These are phyloP conservation scores for Agrotis clavis DNA, from an alignment of 2,888 invertebrate genomes.

Conservation along the genomic window DNA sequence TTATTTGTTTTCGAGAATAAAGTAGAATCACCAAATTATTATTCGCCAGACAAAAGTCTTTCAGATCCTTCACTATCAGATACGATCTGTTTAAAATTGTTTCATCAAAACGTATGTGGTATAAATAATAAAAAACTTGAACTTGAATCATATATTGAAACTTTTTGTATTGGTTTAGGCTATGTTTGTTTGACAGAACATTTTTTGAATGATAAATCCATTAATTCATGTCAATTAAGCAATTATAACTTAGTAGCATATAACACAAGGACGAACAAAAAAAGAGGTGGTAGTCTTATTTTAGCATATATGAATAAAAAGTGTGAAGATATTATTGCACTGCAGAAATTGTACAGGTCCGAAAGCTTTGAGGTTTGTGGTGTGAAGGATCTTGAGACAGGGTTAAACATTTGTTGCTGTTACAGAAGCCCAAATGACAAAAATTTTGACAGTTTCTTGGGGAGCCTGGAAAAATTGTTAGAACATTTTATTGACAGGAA, in stretches of 20 bases:
- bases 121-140: neutral
- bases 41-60: neutral
- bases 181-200: slow-evolving; percentile 1
- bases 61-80: neutral
- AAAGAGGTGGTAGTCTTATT: neutral
- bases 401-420: neutral
- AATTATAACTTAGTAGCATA: neutral
- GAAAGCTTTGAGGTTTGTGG: too few species aligned
- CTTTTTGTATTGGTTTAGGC: neutral
- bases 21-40: neutral
- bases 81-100: neutral
- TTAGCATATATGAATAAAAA: neutral
- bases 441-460: neutral
- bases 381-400: too few species aligned
- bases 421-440: neutral
- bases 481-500: neutral
- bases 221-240: neutral
- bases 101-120: neutral
- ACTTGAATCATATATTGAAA: neutral
- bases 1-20: slow-evolving; percentile 1
- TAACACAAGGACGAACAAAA: slow-evolving; percentile 3
- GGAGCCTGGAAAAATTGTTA: neutral
- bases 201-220: neutral
- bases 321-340: too few species aligned
- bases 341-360: too few species aligned